phyloP scores from a whole-genome alignment of 2,113 vertebrate genomes.

The Erpornis zantholeuca region DNA sequence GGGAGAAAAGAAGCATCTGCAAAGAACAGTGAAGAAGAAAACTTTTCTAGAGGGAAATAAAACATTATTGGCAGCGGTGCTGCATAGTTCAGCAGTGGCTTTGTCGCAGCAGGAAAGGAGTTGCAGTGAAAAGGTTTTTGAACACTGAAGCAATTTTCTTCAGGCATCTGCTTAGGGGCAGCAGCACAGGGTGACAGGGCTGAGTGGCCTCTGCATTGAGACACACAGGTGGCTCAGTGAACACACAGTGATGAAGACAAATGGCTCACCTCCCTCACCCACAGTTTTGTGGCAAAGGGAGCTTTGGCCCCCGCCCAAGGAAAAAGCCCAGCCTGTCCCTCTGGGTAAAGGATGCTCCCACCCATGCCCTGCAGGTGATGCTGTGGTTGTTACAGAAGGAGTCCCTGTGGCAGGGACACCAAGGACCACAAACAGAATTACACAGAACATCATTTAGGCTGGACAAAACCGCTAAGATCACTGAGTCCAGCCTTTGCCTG shows the following conservation, averaged over 20 bases:
- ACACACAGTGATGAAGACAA: not conserved
- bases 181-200: accelerated
- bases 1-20: not conserved
- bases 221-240: not conserved
- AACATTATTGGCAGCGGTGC: not conserved
- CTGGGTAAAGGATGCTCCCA: not conserved
- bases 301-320: not conserved
- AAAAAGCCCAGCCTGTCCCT: not conserved
- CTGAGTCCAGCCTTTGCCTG: not conserved
- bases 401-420: not conserved
- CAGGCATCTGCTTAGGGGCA: not conserved
- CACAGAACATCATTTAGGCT: not conserved
- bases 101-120: not conserved
- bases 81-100: not conserved
- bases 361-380: not conserved
- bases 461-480: not conserved
- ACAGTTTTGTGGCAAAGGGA: not conserved
- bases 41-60: not conserved
- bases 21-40: not conserved
- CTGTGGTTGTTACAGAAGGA: not conserved
- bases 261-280: not conserved
- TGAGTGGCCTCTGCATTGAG: not conserved
- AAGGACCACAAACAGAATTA: not conserved
- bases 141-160: not conserved
- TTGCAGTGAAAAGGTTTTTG: not conserved